Conservation (phyloP, 2,113 vertebrate species). For the Grammomys surdaster region DNA sequence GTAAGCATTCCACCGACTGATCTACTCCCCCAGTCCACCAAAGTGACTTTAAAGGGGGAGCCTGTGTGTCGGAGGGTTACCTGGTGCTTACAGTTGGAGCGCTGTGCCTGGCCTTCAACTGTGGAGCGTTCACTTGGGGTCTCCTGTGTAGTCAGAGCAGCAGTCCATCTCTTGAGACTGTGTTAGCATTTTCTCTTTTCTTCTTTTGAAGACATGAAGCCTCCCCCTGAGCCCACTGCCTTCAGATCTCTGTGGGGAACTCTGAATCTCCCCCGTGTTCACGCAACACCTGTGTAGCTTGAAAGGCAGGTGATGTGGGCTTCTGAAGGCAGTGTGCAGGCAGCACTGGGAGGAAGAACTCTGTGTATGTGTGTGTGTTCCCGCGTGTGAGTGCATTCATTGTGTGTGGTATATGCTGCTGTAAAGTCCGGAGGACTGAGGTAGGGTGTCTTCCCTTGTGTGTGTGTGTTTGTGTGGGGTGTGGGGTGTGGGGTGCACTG, state of each 20-base stretch:
- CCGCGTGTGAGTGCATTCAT: background rate
- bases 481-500: background rate
- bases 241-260: background rate
- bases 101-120: accelerated
- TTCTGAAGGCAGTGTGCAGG: background rate
- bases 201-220: background rate
- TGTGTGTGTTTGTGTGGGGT: no score
- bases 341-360: background rate
- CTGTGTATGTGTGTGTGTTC: background rate
- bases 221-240: background rate
- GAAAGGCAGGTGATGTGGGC: no score
- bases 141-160: background rate
- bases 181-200: background rate
- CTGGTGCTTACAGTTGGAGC: accelerated
- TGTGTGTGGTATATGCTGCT: background rate
- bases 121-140: background rate
- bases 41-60: background rate
- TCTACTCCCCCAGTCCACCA: background rate
- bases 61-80: background rate
- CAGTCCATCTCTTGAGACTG: background rate
- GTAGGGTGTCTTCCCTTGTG: background rate
- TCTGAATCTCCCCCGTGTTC: background rate
- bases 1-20: background rate
- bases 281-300: background rate
- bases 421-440: background rate